These are phyloP conservation scores for Melinaea menophilus DNA, from an alignment of 2,888 invertebrate genomes.

Conservation along the genomic window DNA sequence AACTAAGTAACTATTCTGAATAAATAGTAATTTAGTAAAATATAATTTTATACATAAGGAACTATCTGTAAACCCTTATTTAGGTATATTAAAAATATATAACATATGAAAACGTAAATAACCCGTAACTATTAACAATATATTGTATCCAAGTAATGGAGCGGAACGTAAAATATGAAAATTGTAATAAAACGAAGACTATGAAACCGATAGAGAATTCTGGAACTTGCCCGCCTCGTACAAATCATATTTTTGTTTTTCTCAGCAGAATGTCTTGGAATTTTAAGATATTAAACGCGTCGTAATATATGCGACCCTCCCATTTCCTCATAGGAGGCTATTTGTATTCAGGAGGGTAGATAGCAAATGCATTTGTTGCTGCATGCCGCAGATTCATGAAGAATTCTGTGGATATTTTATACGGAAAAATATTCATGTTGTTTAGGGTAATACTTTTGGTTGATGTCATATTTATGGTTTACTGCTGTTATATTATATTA, in stretches of 20 bases:
- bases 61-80: too few species aligned
- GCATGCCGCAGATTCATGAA: constrained; percentile 38
- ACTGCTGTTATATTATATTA: not conserved
- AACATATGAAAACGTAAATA: too few species aligned
- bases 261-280: constrained; percentile 36
- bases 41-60: too few species aligned
- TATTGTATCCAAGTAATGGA: not conserved
- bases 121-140: too few species aligned
- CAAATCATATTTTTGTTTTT: constrained; percentile 39
- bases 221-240: constrained; percentile 23
- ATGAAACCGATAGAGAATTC: constrained; percentile 10
- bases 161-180: not conserved
- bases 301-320: constrained; percentile 42
- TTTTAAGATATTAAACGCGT: constrained; percentile 49
- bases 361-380: constrained; percentile 39
- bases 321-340: constrained; percentile 42
- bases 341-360: constrained; percentile 47
- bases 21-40: too few species aligned
- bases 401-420: constrained; percentile 35
- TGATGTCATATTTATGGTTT: constrained; percentile 20
- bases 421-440: constrained; percentile 37
- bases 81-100: too few species aligned
- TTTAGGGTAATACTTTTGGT: constrained; percentile 34
- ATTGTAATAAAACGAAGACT: not conserved
- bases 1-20: too few species aligned